phyloP scores from a whole-genome alignment of 2,797 vertebrate species.

The Centropyge bicolor region DNA sequence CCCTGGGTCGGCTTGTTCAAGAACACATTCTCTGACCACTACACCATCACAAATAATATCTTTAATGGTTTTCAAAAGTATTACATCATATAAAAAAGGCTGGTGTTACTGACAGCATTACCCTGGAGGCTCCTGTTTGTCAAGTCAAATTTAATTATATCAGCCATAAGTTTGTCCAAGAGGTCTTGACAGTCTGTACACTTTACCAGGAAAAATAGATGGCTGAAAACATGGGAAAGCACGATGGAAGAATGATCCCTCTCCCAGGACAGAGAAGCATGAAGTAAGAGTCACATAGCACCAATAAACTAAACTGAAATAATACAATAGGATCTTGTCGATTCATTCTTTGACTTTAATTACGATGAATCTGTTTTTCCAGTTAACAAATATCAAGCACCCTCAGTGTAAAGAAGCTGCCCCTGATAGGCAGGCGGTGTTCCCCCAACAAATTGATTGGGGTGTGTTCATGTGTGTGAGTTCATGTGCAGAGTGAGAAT shows the following conservation, averaged over 20 bases:
- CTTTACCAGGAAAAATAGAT: neutral
- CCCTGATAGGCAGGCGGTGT: neutral
- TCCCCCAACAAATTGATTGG: slow-evolving; percentile 13
- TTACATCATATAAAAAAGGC: neutral
- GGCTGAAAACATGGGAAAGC: neutral
- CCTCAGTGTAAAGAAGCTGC: slow-evolving; percentile 11
- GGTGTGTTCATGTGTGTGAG: neutral
- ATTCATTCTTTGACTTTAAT: neutral
- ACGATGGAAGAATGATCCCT: neutral
- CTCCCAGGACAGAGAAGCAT: neutral
- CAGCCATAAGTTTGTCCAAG: neutral
- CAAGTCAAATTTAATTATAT: neutral
- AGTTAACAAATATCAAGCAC: neutral
- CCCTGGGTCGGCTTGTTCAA: neutral
- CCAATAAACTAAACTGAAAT: neutral
- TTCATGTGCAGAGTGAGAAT: slow-evolving; percentile 15
- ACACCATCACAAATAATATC: slow-evolving; percentile 3
- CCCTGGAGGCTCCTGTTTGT: neutral
- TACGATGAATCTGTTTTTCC: neutral
- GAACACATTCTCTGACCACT: slow-evolving; percentile 13
- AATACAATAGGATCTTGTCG: neutral
- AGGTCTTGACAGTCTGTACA: neutral
- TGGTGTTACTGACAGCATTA: neutral
- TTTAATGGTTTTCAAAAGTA: slow-evolving; percentile 20
- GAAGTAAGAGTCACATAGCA: neutral